Conservation (phyloP, 2,888 invertebrate genomes). For the Nomada goodeniana region DNA sequence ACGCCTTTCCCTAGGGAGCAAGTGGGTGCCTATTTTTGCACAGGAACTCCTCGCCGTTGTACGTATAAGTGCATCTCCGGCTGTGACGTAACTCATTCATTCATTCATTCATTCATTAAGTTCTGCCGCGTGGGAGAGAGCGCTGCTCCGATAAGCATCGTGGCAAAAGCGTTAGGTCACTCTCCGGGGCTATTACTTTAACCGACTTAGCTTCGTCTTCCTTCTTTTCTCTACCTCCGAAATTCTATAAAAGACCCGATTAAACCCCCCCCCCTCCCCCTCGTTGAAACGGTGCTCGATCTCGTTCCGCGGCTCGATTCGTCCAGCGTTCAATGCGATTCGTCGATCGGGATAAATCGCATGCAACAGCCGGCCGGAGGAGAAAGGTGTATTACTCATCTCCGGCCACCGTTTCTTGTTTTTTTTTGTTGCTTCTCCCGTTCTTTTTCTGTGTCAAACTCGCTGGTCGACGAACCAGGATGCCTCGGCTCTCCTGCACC, state of each 20-base stretch:
- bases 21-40: conserved; percentile 71
- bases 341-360: no score
- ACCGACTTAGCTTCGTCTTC: not conserved
- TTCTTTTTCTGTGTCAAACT: conserved; percentile 8
- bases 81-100: conserved; percentile 82
- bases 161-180: conserved; percentile 63
- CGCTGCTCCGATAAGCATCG: conserved; percentile 68
- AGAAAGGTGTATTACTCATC: conserved; percentile 4
- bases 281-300: no score
- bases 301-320: no score
- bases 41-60: conserved; percentile 38
- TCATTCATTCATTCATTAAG: conserved; percentile 78
- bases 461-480: conserved; percentile 65
- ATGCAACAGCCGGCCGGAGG: no score
- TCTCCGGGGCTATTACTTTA: conserved; percentile 45
- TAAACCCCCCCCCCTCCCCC: no score
- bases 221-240: no score
- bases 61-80: conserved; percentile 70
- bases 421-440: no score
- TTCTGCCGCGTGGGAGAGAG: conserved; percentile 75
- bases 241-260: no score
- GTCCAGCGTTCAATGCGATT: no score
- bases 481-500: conserved; percentile 57
- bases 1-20: conserved; percentile 59
- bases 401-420: not conserved